Evolutionary conservation across 1,140 invertebrate genomes (phyloP).

Genomic region (Spodoptera frugiperda): DNA sequence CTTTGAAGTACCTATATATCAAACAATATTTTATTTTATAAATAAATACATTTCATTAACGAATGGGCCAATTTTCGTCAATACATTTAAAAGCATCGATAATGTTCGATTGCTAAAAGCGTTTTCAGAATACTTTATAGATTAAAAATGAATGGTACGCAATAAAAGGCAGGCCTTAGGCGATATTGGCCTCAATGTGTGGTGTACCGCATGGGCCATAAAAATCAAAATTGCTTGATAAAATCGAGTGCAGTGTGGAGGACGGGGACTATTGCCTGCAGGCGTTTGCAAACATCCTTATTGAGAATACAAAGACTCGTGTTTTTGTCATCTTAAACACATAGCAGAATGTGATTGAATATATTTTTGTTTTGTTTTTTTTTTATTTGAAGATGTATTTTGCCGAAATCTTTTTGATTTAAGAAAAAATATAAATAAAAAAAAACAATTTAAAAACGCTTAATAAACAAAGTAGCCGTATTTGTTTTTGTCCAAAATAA

Average conservation of each 20-base stretch:
- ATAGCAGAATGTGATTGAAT: background rate
- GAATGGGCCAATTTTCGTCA: background rate
- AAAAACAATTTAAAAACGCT: background rate
- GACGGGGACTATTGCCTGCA: background rate
- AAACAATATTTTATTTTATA: too few species aligned
- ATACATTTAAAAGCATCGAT: background rate
- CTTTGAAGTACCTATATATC: too few species aligned
- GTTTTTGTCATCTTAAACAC: background rate
- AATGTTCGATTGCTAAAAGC: background rate
- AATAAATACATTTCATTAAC: too few species aligned
- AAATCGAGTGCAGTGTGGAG: slow-evolving; percentile 16
- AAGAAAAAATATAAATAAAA: background rate
- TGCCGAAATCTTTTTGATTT: too few species aligned
- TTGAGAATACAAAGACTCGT: background rate
- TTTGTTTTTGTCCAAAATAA: too few species aligned
- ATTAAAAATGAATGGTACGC: background rate
- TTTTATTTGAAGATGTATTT: too few species aligned
- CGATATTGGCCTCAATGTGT: background rate
- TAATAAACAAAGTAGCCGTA: too few species aligned
- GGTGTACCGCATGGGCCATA: background rate
- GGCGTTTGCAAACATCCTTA: slow-evolving; percentile 19
- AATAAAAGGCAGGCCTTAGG: slow-evolving; percentile 13
- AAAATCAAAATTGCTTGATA: slow-evolving; percentile 33
- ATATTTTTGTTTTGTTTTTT: background rate
- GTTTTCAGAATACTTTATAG: background rate